Evolutionary conservation across 1,140 invertebrate species (phyloP).

Genomic region (Procambarus virginalis): DNA sequence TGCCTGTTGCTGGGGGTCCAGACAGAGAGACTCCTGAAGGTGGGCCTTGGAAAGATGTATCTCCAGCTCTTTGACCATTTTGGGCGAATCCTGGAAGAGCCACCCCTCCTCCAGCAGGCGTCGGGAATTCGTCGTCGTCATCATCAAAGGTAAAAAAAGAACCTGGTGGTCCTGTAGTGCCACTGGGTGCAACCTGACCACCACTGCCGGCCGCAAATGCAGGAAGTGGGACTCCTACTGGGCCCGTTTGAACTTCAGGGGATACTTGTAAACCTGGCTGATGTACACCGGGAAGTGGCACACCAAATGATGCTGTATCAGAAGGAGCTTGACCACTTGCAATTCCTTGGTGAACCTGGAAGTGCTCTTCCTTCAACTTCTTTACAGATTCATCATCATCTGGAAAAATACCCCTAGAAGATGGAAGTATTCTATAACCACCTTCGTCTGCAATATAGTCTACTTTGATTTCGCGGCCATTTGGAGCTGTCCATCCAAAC

Average conservation of each 20-base stretch:
- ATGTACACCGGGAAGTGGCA: conserved; percentile 12
- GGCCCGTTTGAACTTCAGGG: background rate
- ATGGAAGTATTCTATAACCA: conserved; percentile 49
- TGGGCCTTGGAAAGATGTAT: background rate
- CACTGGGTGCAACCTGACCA: background rate
- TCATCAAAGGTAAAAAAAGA: background rate
- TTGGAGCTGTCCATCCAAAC: conserved; percentile 65
- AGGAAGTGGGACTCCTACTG: conserved; percentile 37
- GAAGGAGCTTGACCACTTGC: background rate
- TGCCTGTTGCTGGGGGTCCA: background rate
- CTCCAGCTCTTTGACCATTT: background rate
- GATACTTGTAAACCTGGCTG: background rate
- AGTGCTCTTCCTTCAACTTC: conserved; percentile 25
- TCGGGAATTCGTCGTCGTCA: background rate
- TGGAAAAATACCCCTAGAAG: conserved; percentile 35
- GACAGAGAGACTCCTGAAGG: background rate
- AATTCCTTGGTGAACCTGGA: conserved; percentile 22
- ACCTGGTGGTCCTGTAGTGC: background rate
- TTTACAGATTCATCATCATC: conserved; percentile 36
- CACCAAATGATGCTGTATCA: background rate
- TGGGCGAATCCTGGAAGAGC: conserved; percentile 2
- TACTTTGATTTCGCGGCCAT: conserved; percentile 48
- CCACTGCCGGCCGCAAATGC: conserved; percentile 15
- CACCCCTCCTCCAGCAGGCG: conserved; percentile 4
- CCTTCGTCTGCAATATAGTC: conserved; percentile 66